Evolutionary conservation across 2,797 vertebrate species (phyloP).

Genomic region (Synaphobranchus kaupii): DNA sequence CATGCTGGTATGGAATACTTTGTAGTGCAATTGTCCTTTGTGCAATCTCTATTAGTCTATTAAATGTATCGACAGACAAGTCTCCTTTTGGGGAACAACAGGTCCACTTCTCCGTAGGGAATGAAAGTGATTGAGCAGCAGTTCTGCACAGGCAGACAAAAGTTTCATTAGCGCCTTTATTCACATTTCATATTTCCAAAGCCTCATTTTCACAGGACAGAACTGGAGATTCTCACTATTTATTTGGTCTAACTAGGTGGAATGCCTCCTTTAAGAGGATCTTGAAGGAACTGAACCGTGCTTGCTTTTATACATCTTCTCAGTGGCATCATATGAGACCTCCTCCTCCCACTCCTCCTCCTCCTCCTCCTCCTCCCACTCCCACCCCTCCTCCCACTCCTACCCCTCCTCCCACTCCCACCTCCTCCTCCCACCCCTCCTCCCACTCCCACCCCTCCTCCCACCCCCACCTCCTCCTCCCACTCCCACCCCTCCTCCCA

Average conservation of each 20-base stretch:
- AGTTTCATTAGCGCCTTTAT: background rate
- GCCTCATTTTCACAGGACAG: background rate
- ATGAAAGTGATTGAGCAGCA: background rate
- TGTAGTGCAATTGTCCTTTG: background rate
- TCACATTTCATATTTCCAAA: background rate
- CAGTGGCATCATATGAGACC: background rate
- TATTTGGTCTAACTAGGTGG: background rate
- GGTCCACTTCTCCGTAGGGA: background rate
- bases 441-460: too few species aligned
- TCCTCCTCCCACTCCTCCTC: too few species aligned
- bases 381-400: too few species aligned
- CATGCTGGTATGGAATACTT: background rate
- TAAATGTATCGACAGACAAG: background rate
- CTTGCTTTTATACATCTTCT: background rate
- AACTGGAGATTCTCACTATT: background rate
- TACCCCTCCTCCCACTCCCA: too few species aligned
- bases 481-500: too few species aligned
- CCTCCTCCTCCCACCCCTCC: too few species aligned
- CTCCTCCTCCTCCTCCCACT: too few species aligned
- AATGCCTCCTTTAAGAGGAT: background rate
- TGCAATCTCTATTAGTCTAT: constrained; percentile 1
- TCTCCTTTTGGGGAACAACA: background rate
- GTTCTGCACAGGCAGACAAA: background rate
- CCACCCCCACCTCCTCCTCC: too few species aligned
- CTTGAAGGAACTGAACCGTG: background rate